phyloP scores from a whole-genome alignment of 2,797 vertebrate genomes.

The Anolis apletophallus region DNA sequence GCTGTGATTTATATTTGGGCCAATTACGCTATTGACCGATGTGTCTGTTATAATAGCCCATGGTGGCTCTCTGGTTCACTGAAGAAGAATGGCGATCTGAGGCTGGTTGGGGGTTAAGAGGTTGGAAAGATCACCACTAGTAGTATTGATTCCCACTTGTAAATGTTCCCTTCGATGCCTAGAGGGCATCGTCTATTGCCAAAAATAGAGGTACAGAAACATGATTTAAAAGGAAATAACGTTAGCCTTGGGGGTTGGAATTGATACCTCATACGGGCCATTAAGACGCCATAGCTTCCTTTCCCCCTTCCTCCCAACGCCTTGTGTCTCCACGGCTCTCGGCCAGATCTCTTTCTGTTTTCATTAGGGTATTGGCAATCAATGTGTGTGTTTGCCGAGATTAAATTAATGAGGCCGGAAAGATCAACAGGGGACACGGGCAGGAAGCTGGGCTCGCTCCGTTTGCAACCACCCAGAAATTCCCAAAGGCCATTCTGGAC shows the following conservation, averaged over 20 bases:
- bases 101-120: slow-evolving; percentile 27
- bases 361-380: slow-evolving; percentile 62
- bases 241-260: slow-evolving; percentile 59
- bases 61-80: slow-evolving; percentile 20
- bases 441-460: not conserved
- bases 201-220: slow-evolving; percentile 50
- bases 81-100: slow-evolving; percentile 51
- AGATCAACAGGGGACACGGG: slow-evolving; percentile 34
- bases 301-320: slow-evolving; percentile 12
- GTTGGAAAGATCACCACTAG: slow-evolving; percentile 50
- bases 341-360: slow-evolving; percentile 53
- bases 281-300: slow-evolving; percentile 41
- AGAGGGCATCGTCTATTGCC: slow-evolving; percentile 51
- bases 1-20: slow-evolving; percentile 18
- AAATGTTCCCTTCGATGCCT: slow-evolving; percentile 60
- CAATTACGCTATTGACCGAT: not conserved
- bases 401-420: slow-evolving; percentile 56
- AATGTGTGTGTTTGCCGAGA: slow-evolving; percentile 58
- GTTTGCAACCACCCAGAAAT: not conserved
- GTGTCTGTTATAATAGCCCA: slow-evolving; percentile 35
- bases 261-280: slow-evolving; percentile 53
- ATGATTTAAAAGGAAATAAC: slow-evolving; percentile 38
- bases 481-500: not conserved
- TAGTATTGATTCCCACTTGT: slow-evolving; percentile 60
- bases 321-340: slow-evolving; percentile 3